Evolutionary conservation across 2,888 invertebrate genomes (phyloP), one percentile per base, ranked within the genome.

Genomic region (Tigriopus californicus): DNA sequence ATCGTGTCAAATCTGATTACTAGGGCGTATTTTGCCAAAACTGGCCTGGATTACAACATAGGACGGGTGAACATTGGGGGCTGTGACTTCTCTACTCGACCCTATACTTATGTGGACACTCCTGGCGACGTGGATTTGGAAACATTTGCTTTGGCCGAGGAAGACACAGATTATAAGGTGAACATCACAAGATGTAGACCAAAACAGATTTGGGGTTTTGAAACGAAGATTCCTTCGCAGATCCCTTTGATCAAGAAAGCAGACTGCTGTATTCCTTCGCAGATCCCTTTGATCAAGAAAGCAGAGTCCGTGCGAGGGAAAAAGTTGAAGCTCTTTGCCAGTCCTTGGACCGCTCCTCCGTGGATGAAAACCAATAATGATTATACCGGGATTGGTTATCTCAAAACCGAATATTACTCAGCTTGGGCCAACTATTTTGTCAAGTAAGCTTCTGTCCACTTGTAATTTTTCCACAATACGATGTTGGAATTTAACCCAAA

Each of bases 1-100:
- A n/a, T n/a, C n/a, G n/a, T n/a, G n/a, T n/a, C n/a, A n/a, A n/a
- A n/a, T n/a, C n/a, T n/a, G n/a, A n/a, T n/a, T n/a, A n/a, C n/a
- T 8, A 40, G 40, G 40, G 61, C 65, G 1, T 87, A 83, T 68
- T 88, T 79, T 67, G 76, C 79, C 11, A 66, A 71, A 1, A 69
- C 74, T 62, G 92, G 92, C 10, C 75, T 85, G 60, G 80, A 81
- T 63, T 92, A 88, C 70, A 83, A 79, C 65, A 68, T 90, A 64
- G 80, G 83, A 49, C 76, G 92, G 46, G 78, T 88, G 6, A 84
- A 91, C 0, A 85, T 91, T 62, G 91, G 80, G 1, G 88, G 89
- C 8, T 78, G 80, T 58, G 92, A 92, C 71, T 91, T 91, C 70
- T 91, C 91, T 0, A 79, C 80, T 3, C 15, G 33, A 8, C 33